Percentiles rank a stretch among this genome's conserved stretches.
Evolutionary conservation across 2,888 invertebrate species (phyloP).

Genomic region (Apodemia duryi): DNA sequence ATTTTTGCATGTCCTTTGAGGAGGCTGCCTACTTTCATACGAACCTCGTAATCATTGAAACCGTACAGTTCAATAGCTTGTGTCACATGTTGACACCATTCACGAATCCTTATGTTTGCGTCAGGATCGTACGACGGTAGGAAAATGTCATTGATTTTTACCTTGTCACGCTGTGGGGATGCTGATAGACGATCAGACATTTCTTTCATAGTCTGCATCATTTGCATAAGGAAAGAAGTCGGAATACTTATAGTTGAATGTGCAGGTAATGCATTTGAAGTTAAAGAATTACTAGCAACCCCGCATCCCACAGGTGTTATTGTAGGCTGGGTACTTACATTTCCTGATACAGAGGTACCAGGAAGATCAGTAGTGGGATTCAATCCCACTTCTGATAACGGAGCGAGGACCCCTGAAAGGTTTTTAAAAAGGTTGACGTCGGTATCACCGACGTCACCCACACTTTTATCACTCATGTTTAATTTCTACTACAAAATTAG

Average conservation of each 20-base stretch:
- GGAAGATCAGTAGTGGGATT: neutral
- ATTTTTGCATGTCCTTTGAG: slow-evolving; percentile 36
- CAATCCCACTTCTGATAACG: slow-evolving; percentile 4
- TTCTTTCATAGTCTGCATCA: neutral
- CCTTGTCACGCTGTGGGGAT: neutral
- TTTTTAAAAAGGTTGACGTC: neutral
- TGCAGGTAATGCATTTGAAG: neutral
- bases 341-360: neutral
- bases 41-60: slow-evolving; percentile 34
- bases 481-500: too few relatives aligned
- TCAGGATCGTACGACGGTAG: slow-evolving; percentile 30
- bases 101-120: slow-evolving; percentile 31
- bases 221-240: neutral
- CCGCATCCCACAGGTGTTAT: neutral
- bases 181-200: neutral
- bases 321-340: neutral
- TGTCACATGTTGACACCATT: slow-evolving; percentile 36
- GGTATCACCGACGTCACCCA: neutral
- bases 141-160: neutral
- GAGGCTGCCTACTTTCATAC: slow-evolving; percentile 31
- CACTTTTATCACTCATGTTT: too few relatives aligned
- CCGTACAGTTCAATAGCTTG: slow-evolving; percentile 28
- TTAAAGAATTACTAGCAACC: neutral
- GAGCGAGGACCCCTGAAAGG: neutral
- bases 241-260: neutral